Conservation (phyloP, 1,140 invertebrate genomes). For the Panonychus citri region DNA sequence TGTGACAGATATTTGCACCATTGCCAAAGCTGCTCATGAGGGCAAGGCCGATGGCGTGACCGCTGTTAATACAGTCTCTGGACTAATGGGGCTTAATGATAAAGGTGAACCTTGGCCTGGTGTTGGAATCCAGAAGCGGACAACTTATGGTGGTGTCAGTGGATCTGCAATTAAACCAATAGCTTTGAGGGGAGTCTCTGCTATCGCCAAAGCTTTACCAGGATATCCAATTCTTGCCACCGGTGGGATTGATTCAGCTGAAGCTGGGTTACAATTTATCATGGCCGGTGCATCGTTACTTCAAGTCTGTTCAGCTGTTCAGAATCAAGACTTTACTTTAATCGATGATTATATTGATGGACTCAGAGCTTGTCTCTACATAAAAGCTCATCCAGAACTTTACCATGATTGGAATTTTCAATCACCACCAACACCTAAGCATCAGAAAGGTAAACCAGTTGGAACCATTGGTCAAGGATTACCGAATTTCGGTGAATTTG, state of each 20-base stretch:
- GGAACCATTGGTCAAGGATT: conserved; percentile 34
- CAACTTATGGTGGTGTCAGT: conserved; percentile 88
- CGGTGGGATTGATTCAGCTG: conserved; percentile 84
- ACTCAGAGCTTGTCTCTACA: conserved; percentile 64
- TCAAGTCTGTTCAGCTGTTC: conserved; percentile 83
- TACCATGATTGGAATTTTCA: conserved; percentile 67
- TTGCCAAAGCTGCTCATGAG: conserved; percentile 71
- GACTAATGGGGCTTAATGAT: conserved; percentile 61
- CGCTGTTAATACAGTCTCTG: conserved; percentile 85
- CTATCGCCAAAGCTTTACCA: conserved; percentile 54
- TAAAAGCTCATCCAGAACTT: conserved; percentile 36
- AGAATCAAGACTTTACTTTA: conserved; percentile 93
- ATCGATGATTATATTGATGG: conserved; percentile 81
- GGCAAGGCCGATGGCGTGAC: conserved; percentile 81
- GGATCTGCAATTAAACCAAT: conserved; percentile 86
- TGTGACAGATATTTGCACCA: conserved; percentile 70
- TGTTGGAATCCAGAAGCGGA: conserved; percentile 50
- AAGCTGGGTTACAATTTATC: conserved; percentile 64
- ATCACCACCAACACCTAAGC: conserved; percentile 57
- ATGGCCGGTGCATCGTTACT: conserved; percentile 59
- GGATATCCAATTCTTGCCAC: conserved; percentile 81
- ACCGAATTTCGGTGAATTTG: conserved; percentile 70
- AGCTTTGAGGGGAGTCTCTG: conserved; percentile 63
- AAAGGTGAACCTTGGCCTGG: conserved; percentile 70
- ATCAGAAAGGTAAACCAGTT: conserved; percentile 78